Base-by-base conservation (phyloP, 2,113 vertebrate species). In the Ursus arctos region DNA sequence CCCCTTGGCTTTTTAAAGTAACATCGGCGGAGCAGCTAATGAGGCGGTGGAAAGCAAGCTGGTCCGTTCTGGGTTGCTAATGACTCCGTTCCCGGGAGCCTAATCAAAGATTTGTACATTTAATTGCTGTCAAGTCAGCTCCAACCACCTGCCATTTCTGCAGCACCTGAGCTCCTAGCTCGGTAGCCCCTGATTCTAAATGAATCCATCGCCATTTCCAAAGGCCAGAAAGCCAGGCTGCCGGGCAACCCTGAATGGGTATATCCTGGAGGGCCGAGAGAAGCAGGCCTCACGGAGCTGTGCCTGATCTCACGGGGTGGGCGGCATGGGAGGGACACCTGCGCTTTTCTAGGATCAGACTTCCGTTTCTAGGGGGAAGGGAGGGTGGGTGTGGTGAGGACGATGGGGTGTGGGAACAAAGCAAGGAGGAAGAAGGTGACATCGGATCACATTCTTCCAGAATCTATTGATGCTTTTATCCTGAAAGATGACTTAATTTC, bases 101-200 rank as follows among this genome's bases (percentile, higher is more conserved):
- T 99, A 99, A 99, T 99, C 99, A 99, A 99, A 99, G 99, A 99
- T 99, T 99, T 99, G 99, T 99, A 99, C 99, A 99, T 99, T 99
- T 99, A 99, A 99, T 99, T 99, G 99, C 99, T 99, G 99, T 99
- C 99, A 99, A 99, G 99, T 99, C 99, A 99, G 99, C 98, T 98
- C 98, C 98, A 99, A 98, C 99, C 99, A 99, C 99, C 99, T 99
- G 99, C 99, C 98, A 99, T 98, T 98, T 99, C 98, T 98, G 98
- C 97, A 98, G 98, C 99, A 99, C 99, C 99, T 99, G 99, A 99
- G 99, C 98, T 99, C 98, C 90, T 92, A 95, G 71, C 98, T 99
- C 95, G 0, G 79, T 97, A 98, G 98, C 97, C 97, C 65, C 57
- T 47, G 69, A 97, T 98, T 99, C 99, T 98, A 99, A 99, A 99